phyloP scores from a whole-genome alignment of 2,797 vertebrate genomes.

The Sebastes oblongus region DNA sequence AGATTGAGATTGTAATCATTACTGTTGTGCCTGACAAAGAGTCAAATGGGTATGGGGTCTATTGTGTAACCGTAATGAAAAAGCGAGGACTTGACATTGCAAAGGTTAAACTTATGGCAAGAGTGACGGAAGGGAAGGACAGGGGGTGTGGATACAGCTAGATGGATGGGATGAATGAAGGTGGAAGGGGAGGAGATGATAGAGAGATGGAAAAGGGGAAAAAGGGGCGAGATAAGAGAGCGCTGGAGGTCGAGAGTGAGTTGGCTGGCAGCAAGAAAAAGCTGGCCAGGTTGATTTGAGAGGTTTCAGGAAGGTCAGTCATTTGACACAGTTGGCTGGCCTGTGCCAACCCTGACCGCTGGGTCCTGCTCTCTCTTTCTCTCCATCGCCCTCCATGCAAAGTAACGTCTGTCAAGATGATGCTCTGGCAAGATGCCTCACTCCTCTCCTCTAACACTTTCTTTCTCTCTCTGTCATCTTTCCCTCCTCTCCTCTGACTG shows the following conservation, averaged over 20 bases:
- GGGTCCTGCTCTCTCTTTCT: constrained; percentile 19
- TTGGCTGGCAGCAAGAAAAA: constrained; percentile 45
- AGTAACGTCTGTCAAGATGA: constrained; percentile 25
- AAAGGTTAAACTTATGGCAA: constrained; percentile 64
- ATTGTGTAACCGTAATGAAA: constrained; percentile 67
- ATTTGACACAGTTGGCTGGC: constrained; percentile 55
- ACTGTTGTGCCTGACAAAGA: constrained; percentile 57
- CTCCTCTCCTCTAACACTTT: background rate
- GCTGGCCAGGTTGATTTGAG: constrained; percentile 59
- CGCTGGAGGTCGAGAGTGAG: constrained; percentile 12
- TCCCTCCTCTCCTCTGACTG: background rate
- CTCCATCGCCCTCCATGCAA: constrained; percentile 7
- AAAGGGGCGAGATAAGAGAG: background rate
- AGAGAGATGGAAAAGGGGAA: constrained; percentile 25
- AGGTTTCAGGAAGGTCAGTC: constrained; percentile 76
- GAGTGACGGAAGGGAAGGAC: constrained; percentile 30
- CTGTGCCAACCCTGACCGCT: constrained; percentile 32
- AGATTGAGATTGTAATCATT: constrained; percentile 69
- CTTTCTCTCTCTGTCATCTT: background rate
- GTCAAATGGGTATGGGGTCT: constrained; percentile 34
- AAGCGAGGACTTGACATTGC: constrained; percentile 67
- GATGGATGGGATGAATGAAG: constrained; percentile 49
- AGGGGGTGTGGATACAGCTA: constrained; percentile 23
- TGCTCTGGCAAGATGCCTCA: constrained; percentile 18
- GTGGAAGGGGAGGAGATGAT: constrained; percentile 35